Conservation (phyloP, 2,113 vertebrate genomes). For the Petroica traversi region DNA sequence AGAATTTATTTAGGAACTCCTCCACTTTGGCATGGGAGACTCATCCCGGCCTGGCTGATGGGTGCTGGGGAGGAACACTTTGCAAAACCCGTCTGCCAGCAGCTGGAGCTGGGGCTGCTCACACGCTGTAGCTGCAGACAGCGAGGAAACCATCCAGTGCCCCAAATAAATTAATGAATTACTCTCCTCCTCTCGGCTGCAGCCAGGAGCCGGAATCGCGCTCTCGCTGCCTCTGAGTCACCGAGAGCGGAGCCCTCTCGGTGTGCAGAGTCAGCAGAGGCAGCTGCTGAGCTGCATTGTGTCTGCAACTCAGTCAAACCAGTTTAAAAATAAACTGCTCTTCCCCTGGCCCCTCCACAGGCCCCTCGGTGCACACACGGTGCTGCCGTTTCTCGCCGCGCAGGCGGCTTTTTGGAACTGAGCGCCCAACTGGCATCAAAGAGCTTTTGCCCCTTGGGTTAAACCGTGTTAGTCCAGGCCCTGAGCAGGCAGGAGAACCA, state of each 20-base stretch:
- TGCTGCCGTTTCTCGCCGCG: rapidly evolving
- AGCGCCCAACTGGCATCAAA: neutral
- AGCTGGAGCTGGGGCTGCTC: slow-evolving; percentile 14
- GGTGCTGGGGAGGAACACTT: neutral
- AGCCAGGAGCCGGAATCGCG: slow-evolving; percentile 8
- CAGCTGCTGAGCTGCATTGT: neutral
- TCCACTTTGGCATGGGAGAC: rapidly evolving
- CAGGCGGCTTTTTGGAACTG: neutral
- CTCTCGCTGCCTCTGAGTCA: slow-evolving; percentile 57
- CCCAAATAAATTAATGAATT: slow-evolving; percentile 57
- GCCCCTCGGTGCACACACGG: neutral
- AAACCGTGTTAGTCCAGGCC: neutral
- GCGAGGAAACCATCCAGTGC: slow-evolving; percentile 37
- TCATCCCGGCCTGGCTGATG: rapidly evolving
- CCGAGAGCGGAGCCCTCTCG: neutral
- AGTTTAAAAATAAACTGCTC: slow-evolving; percentile 31
- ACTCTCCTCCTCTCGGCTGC: slow-evolving; percentile 36
- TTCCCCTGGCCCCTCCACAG: neutral
- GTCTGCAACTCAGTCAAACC: neutral
- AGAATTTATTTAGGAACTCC: neutral
- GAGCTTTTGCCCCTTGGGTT: neutral
- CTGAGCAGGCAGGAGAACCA: neutral
- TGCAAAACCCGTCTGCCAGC: slow-evolving; percentile 1
- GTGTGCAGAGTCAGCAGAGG: slow-evolving; percentile 36
- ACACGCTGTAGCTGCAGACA: slow-evolving; percentile 43